A percentile compares a stretch with the other conserved stretches of the same genome.
phyloP scores from a whole-genome alignment of 2,113 vertebrate genomes.

The Bostrychus sinensis region DNA sequence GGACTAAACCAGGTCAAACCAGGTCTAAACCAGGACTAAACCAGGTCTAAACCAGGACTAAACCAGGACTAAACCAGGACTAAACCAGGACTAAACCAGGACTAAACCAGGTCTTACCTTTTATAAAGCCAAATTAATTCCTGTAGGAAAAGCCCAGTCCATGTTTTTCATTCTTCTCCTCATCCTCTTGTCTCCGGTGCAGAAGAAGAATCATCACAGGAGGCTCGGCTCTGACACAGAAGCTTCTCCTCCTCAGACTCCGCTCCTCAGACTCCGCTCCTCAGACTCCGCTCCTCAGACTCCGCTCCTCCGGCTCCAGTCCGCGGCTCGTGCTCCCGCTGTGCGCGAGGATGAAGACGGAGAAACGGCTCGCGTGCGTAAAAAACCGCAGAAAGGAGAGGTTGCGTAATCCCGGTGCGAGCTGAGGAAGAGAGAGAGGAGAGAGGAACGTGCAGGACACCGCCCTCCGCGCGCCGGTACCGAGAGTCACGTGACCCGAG shows the following conservation, averaged over 20 bases:
- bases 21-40: not conserved
- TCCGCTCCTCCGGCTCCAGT: too few species aligned
- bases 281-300: not conserved
- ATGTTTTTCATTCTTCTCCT: too few species aligned
- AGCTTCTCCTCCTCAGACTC: too few species aligned
- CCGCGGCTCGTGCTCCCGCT: too few species aligned
- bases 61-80: not conserved
- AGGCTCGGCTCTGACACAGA: too few species aligned
- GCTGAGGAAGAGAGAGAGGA: slow-evolving; percentile 4
- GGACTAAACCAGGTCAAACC: not conserved
- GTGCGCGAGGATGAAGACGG: not conserved
- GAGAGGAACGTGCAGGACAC: slow-evolving; percentile 39
- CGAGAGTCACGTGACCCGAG: slow-evolving; percentile 77
- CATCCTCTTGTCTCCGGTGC: too few species aligned
- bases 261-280: too few species aligned
- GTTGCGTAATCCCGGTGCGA: not conserved
- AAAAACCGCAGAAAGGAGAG: not conserved
- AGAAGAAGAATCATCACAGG: too few species aligned
- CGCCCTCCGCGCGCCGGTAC: slow-evolving; percentile 85
- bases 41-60: not conserved
- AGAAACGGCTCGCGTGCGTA: too few species aligned
- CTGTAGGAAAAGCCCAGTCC: too few species aligned
- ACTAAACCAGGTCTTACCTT: not conserved
- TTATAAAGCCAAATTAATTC: too few species aligned
- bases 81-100: not conserved